phyloP scores from a whole-genome alignment of 1,140 invertebrate species.

The Nasonia vitripennis region DNA sequence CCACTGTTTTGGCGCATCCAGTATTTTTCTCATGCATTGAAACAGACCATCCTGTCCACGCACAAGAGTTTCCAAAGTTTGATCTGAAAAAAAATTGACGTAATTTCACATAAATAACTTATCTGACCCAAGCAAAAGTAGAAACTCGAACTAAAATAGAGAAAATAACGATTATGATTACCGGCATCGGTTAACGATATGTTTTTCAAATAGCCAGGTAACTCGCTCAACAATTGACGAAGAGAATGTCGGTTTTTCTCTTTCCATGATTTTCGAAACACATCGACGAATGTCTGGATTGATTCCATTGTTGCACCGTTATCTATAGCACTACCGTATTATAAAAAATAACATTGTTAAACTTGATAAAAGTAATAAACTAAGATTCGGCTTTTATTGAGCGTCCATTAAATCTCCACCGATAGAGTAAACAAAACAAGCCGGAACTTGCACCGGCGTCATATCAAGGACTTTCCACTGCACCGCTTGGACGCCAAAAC shows the following conservation, averaged over 20 bases:
- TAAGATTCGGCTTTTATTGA: no score
- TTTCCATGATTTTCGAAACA: conserved; percentile 48
- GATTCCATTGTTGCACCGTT: conserved; percentile 57
- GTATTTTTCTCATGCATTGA: conserved; percentile 52
- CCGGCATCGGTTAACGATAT: conserved; percentile 57
- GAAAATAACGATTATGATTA: conserved; percentile 45
- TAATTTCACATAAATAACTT: not conserved
- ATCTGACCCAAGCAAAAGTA: not conserved
- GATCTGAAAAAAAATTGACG: conserved; percentile 12
- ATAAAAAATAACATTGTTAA: no score
- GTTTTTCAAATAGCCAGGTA: conserved; percentile 55
- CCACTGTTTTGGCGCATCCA: conserved; percentile 16
- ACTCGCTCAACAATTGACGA: conserved; percentile 50
- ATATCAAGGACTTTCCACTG: no score
- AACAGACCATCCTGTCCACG: conserved; percentile 56
- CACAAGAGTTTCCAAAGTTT: conserved; percentile 59
- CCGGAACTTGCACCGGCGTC: no score
- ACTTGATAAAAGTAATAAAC: no score
- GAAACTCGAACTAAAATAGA: conserved; percentile 8
- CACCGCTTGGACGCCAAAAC: not conserved
- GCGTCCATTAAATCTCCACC: no score
- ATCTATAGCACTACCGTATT: not conserved
- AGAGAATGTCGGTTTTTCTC: conserved; percentile 49
- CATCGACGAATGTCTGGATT: conserved; percentile 56
- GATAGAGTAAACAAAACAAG: no score